These are phyloP conservation scores for Platalea minor DNA, from an alignment of 2,797 vertebrate genomes.

Conservation along the genomic window DNA sequence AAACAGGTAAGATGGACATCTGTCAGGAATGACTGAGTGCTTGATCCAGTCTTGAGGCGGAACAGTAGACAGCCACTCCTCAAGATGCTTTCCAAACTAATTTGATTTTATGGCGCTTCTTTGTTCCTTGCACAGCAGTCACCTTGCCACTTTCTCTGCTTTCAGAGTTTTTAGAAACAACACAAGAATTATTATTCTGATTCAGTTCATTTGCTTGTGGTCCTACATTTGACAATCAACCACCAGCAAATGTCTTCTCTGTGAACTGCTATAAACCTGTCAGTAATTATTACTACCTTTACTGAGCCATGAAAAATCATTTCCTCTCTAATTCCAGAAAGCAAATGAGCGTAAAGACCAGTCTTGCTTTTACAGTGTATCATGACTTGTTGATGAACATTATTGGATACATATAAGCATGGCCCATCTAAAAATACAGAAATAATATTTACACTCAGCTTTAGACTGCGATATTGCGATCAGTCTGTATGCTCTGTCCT, in stretches of 20 bases:
- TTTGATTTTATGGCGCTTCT: not conserved
- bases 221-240: not conserved
- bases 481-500: not conserved
- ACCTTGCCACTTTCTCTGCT: not conserved
- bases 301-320: constrained; percentile 57
- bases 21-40: not conserved
- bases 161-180: not conserved
- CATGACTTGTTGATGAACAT: not conserved
- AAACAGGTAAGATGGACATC: not conserved
- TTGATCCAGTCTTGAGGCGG: not conserved
- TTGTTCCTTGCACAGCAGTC: not conserved
- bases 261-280: constrained; percentile 6
- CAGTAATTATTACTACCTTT: constrained; percentile 45
- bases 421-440: not conserved
- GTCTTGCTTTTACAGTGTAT: not conserved
- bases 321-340: constrained; percentile 48
- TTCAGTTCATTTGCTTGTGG: not conserved
- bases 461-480: not conserved
- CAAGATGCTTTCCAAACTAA: not conserved
- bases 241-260: not conserved
- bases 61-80: not conserved
- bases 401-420: not conserved
- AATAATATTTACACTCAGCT: not conserved
- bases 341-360: constrained; percentile 21
- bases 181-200: not conserved